Evolutionary conservation across 2,888 invertebrate genomes (phyloP).

Genomic region (Acrobeloides nanus): DNA sequence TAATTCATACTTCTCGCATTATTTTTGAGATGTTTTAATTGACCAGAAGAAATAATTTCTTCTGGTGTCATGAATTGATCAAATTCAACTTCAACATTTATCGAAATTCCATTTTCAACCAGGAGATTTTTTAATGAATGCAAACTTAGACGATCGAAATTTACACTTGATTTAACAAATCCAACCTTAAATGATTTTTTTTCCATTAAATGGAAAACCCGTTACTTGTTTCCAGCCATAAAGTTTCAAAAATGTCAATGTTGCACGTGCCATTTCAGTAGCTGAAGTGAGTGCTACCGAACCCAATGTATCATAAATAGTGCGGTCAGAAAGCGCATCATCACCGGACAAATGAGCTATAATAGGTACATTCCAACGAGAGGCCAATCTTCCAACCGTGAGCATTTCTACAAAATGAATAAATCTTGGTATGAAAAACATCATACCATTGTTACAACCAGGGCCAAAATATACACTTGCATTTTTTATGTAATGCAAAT

Average conservation of each 20-base stretch:
- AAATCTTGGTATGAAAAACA: no score
- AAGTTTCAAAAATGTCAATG: constrained; percentile 36
- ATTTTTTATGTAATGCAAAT: constrained; percentile 48
- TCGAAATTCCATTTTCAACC: constrained; percentile 32
- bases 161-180: constrained; percentile 34
- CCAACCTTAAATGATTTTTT: constrained; percentile 35
- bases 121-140: constrained; percentile 40
- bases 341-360: constrained; percentile 52
- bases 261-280: constrained; percentile 51
- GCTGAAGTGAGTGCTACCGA: constrained; percentile 51
- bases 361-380: constrained; percentile 52
- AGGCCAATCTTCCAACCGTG: constrained; percentile 48
- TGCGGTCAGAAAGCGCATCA: constrained; percentile 42
- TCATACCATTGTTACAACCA: constrained; percentile 48
- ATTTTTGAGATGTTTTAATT: constrained; percentile 26
- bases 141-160: constrained; percentile 40
- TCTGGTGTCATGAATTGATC: constrained; percentile 46
- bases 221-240: constrained; percentile 51
- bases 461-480: constrained; percentile 51
- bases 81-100: constrained; percentile 42
- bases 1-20: constrained; percentile 36
- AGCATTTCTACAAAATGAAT: constrained; percentile 41
- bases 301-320: constrained; percentile 45
- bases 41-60: constrained; percentile 43
- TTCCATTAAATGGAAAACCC: no score